Percentiles rank a stretch among this genome's conserved stretches.
Evolutionary conservation across 2,797 vertebrate species (phyloP).

Genomic region (Sebastolobus altivelis): DNA sequence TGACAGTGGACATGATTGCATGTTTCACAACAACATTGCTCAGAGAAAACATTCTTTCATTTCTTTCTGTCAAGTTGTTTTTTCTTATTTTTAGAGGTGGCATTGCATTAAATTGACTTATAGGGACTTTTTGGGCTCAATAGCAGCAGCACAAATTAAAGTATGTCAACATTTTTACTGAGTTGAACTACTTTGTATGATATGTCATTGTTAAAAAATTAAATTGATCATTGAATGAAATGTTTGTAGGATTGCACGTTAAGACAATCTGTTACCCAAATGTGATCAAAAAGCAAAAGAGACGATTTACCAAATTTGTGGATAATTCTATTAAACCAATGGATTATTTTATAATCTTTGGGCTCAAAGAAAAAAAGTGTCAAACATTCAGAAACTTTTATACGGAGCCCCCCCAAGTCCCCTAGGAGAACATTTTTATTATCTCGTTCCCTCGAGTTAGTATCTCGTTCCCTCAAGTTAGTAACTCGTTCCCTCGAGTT

Average conservation of each 20-base stretch:
- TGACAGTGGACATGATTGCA: constrained; percentile 68
- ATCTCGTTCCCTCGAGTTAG: too few species aligned
- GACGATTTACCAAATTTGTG: background rate
- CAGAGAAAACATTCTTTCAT: constrained; percentile 50
- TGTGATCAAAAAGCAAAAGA: background rate
- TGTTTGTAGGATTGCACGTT: background rate
- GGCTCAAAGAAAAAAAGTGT: background rate
- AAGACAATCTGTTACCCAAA: background rate
- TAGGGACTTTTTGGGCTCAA: background rate
- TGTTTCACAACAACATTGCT: constrained; percentile 58
- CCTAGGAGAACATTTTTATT: too few species aligned
- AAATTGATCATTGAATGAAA: background rate
- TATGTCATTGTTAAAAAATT: background rate
- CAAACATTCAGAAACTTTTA: too few species aligned
- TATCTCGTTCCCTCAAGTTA: too few species aligned
- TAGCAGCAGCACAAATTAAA: background rate
- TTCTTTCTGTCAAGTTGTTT: constrained; percentile 41
- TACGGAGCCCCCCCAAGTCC: too few species aligned
- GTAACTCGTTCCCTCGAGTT: too few species aligned
- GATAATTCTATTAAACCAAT: background rate
- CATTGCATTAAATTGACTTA: constrained; percentile 15
- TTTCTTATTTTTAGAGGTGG: background rate
- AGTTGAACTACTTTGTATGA: background rate
- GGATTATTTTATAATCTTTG: background rate
- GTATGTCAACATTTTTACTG: background rate